These are phyloP conservation scores for Orchesellides sinensis DNA, from an alignment of 2,888 invertebrate genomes.

Conservation along the genomic window DNA sequence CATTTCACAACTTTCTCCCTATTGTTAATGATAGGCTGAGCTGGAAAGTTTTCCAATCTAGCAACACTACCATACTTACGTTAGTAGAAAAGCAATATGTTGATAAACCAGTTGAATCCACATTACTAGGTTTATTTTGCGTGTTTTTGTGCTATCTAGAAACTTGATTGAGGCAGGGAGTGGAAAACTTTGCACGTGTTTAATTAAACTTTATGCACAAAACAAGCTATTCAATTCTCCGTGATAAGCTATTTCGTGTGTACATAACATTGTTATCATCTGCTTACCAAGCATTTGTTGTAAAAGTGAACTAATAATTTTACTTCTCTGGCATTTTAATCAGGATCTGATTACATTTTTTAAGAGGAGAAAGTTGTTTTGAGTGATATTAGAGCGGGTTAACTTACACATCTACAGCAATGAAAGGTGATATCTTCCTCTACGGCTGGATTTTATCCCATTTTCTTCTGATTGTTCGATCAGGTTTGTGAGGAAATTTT, in stretches of 20 bases:
- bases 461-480: conserved; percentile 65
- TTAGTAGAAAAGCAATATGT: background rate
- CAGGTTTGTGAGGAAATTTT: too few species aligned
- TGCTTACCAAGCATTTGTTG: background rate
- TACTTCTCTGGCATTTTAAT: conserved; percentile 7
- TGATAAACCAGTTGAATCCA: too few species aligned
- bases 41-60: conserved; percentile 35
- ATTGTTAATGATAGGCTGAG: conserved; percentile 39
- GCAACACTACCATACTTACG: background rate
- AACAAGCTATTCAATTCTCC: background rate
- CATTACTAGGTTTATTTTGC: too few species aligned
- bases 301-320: background rate
- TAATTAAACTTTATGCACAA: background rate
- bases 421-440: conserved; percentile 66
- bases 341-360: conserved; percentile 41
- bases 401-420: conserved; percentile 19
- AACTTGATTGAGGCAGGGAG: conserved; percentile 41
- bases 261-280: background rate
- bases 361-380: conserved; percentile 18
- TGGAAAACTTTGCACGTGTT: conserved; percentile 41
- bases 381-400: background rate
- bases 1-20: conserved; percentile 25
- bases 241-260: background rate
- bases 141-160: conserved; percentile 30
- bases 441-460: conserved; percentile 68